Base-by-base conservation (phyloP, 2,888 invertebrate genomes). In the Dexiosoma caninum region DNA sequence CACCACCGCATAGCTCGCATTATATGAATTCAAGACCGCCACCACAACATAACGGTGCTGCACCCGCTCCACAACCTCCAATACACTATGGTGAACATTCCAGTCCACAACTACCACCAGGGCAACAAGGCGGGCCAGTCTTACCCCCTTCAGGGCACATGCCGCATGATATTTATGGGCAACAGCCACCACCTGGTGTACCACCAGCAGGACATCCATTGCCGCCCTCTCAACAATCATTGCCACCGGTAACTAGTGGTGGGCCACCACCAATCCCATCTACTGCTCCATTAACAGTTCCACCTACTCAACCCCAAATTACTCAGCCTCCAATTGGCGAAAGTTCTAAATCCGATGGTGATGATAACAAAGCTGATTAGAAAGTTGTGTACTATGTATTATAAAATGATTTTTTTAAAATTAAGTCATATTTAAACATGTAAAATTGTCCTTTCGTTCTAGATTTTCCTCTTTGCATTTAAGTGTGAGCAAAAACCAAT, bases 341-440 rank as follows among this genome's bases (percentile, higher is more conserved):
- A 51, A 83, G 82, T 8, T 83, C 84, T 35, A 87, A 88, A 60
- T 55, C 75, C 4, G 90, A 90, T 9, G 37, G 83, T 19, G 90
- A 90, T n/a, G 90, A 90, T 75, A 90, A 90, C 75, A 90, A 90
- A 69, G 75, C 86, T 40, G 90, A 90, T 78, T 89, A 85, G 84
- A 76, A 10, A 14, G 8, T 46, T 62, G 21, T 32, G 6, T 19
- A n/a, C 12, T 14, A 27, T 46, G 21, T 62, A 30, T 12, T 35
- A 40, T 21, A 37, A 37, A 19, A 37, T 27, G 16, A 35, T 40
- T n/a, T 60, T 46, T 44, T 14, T 2, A 23, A 46, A 44, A 23
- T 42, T 51, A 69, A 69, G 53, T 49, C 14, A 46, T 64, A 35
- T 64, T 70, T 53, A 72, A 53, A 30, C 35, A 4, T 67, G n/a